Conservation (phyloP, 2,888 invertebrate genomes). For the Epinotia nisella region DNA sequence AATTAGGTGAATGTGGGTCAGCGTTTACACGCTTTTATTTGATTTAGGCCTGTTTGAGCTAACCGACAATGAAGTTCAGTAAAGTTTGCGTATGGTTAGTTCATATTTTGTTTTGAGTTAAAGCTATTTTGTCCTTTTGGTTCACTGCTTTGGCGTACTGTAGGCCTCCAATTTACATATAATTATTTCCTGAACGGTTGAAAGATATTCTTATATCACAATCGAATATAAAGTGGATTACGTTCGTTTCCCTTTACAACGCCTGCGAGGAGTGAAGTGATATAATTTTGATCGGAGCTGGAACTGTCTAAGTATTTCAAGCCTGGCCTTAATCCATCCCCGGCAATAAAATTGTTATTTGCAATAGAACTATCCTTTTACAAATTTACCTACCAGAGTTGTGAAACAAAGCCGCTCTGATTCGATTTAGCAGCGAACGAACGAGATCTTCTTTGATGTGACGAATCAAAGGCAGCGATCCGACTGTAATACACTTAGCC, state of each 20-base stretch:
- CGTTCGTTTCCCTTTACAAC: background rate
- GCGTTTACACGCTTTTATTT: constrained; percentile 13
- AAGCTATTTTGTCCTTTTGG: too few species aligned
- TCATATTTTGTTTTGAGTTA: background rate
- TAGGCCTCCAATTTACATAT: too few species aligned
- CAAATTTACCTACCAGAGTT: constrained; percentile 68
- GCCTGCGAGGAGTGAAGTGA: background rate
- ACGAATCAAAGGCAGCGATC: constrained; percentile 84
- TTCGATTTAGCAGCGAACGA: constrained; percentile 80
- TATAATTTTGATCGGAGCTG: constrained; percentile 15
- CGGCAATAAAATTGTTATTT: constrained; percentile 45
- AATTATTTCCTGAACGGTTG: background rate
- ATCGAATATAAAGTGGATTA: background rate
- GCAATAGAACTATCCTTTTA: constrained; percentile 55
- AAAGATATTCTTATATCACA: background rate
- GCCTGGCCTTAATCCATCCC: constrained; percentile 10
- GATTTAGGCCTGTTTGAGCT: constrained; percentile 1
- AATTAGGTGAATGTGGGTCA: constrained; percentile 35
- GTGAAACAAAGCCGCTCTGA: constrained; percentile 80
- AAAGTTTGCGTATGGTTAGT: background rate
- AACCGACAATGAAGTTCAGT: background rate
- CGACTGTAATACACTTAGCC: constrained; percentile 83
- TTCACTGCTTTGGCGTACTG: too few species aligned
- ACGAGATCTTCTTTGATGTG: constrained; percentile 83
- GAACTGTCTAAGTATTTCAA: background rate